These are phyloP conservation scores for Enteromius mattozi DNA, from an alignment of 2,797 vertebrate species.

Conservation along the genomic window DNA sequence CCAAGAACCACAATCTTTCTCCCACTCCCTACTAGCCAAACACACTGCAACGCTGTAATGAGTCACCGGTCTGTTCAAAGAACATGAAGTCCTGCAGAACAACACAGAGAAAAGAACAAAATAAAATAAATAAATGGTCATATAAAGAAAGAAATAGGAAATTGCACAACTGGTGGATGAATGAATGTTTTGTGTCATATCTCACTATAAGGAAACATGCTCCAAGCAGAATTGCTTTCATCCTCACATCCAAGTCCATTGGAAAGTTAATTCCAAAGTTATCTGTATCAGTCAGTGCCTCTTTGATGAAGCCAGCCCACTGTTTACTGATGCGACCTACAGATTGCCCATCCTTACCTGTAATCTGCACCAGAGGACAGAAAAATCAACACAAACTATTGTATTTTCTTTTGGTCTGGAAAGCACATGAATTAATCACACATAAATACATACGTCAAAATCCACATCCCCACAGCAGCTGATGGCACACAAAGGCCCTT, in stretches of 20 bases:
- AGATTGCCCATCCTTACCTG: constrained; percentile 67
- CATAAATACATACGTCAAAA: constrained; percentile 71
- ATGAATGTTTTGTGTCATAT: constrained; percentile 28
- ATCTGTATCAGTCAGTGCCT: constrained; percentile 74
- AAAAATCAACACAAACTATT: neutral
- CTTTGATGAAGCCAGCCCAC: constrained; percentile 75
- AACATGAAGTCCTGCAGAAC: constrained; percentile 60
- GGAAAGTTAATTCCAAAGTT: constrained; percentile 80
- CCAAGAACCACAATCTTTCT: neutral
- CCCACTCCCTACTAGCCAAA: constrained; percentile 46
- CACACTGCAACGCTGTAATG: constrained; percentile 51
- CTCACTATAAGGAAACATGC: constrained; percentile 81
- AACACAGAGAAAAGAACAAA: neutral
- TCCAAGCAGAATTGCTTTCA: constrained; percentile 78
- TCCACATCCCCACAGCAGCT: constrained; percentile 77
- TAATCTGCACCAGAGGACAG: constrained; percentile 67
- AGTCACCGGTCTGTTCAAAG: constrained; percentile 53
- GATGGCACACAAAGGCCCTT: constrained; percentile 75
- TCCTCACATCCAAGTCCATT: constrained; percentile 74
- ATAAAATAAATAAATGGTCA: neutral
- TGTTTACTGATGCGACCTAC: constrained; percentile 79
- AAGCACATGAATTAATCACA: neutral
- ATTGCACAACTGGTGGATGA: too few relatives aligned
- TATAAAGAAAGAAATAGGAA: neutral
- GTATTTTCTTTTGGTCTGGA: neutral